Base-by-base conservation (phyloP, 2,113 vertebrate genomes). In the Triplophysa rosa region DNA sequence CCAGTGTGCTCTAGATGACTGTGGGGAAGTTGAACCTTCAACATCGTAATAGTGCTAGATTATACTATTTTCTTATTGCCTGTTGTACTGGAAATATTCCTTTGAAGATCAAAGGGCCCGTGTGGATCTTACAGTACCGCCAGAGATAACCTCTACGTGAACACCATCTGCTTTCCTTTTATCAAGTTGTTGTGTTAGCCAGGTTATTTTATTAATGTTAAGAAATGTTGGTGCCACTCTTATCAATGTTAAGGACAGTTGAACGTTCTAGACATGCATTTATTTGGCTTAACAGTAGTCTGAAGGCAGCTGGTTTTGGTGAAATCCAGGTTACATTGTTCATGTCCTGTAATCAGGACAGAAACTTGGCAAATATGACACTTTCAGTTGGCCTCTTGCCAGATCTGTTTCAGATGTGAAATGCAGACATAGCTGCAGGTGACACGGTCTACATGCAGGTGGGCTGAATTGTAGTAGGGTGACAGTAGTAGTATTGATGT, bases 71-170 rank as follows among this genome's bases (percentile, higher is more conserved):
- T 85, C 83, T 87, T 91, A 91, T 91, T 90, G 87, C 82, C 84
- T 85, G 78, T 61, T 61, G 89, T 84, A 87, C 88, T 88, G 71
- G 16, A 78, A 82, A 88, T 91, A 89, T 87, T 77, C 76, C 91
- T 94, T 92, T 92, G 91, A 92, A 89, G 91, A 93, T 93, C 87
- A 94, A 91, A 90, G 90, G 42, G 8, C 79, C 59, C 37, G 61
- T 58, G 37, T 68, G 77, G 77, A 84, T 90, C 83, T 90, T 87
- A 91, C 77, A 84, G 85, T 78, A 77, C 90, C 87, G 88, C 77
- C 85, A 4, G 66, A 59, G 85, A 93, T 92, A 91, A 92, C 89
- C 79, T 65, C 70, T 26, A 49, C 49, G 78, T 88, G 85, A 87
- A 87, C 78, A 24, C 54, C 86, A 82, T 84, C 85, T 87, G 80